These are phyloP conservation scores for Ips nitidus DNA, from an alignment of 1,140 invertebrate species.

Conservation along the genomic window DNA sequence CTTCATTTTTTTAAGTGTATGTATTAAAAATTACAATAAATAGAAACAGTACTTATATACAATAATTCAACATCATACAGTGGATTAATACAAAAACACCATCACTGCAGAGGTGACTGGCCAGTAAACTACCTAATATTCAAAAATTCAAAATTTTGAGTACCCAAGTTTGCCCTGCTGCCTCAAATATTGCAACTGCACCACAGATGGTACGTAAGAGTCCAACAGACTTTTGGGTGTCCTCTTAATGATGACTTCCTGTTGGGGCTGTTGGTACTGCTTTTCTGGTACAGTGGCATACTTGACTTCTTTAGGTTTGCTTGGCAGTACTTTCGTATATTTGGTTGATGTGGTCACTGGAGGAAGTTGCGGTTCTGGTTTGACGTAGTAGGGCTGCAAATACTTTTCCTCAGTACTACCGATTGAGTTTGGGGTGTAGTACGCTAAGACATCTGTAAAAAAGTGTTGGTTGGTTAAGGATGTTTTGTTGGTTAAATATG, in stretches of 20 bases:
- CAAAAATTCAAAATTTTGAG: slow-evolving; percentile 14
- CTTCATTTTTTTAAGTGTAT: too few species aligned
- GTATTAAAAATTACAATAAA: too few species aligned
- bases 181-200: slow-evolving; percentile 46
- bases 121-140: background rate
- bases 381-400: slow-evolving; percentile 32
- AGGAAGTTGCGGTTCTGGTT: slow-evolving; percentile 17
- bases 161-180: slow-evolving; percentile 20
- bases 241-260: slow-evolving; percentile 32
- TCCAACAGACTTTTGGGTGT: slow-evolving; percentile 46
- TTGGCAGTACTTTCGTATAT: slow-evolving; percentile 8
- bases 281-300: slow-evolving; percentile 18
- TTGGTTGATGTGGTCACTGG: slow-evolving; percentile 21
- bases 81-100: too few species aligned
- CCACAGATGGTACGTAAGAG: slow-evolving; percentile 46
- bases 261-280: slow-evolving; percentile 8
- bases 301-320: slow-evolving; percentile 15
- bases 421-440: slow-evolving; percentile 27
- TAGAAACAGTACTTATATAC: too few species aligned
- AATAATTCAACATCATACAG: too few species aligned
- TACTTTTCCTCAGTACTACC: slow-evolving; percentile 31
- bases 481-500: background rate
- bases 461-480: background rate
- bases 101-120: background rate
- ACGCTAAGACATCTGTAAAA: background rate